Evolutionary conservation across 1,140 invertebrate genomes (phyloP), one percentile per base, ranked within the genome.

Genomic region (Pachypeltis micranthus): DNA sequence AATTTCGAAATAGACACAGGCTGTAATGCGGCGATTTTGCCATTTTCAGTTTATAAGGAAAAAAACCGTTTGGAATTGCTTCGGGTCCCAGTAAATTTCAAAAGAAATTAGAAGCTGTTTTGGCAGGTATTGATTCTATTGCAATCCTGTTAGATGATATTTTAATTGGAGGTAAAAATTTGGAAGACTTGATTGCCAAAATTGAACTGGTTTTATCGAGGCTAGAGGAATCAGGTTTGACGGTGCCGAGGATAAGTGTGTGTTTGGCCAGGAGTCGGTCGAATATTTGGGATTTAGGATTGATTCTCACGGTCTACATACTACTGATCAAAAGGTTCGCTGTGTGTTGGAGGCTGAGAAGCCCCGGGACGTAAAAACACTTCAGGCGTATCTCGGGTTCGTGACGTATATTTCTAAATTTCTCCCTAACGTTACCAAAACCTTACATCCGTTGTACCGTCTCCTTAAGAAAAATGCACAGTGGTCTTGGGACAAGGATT

Each of bases 321-420:
- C 51, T 7, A 51, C 47, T 51, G 47, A 51, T 21, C 4, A 7
- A 7, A 51, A 51, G 23, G 47, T 51, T 21, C 10, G 47, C 4
- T 4, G 10, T 14, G 47, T 51, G 21, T 10, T 51, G n/a, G 47
- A 21, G 12, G 47, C 47, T 19, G 51, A 63, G 14, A 27, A n/a
- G 7, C 65, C 65, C n/a, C 23, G 44, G 21, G 47, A 65, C 44
- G 27, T 66, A 23, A 59, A 39, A 7, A 25, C 39, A 31, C 54
- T 61, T n/a, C 27, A 57, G 21, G n/a, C 58, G 1, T 66, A 44
- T 39, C 27, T 66, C n/a, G n/a, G n/a, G 16, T 39, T 59, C 2
- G 19, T 63, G 7, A 63, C 56, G n/a, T 64, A 59, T 29, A 39
- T 60, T 4, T 10, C 21, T 51, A 51, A 51, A 21, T 51, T 51